Evolutionary conservation across 2,888 invertebrate genomes (phyloP).

Genomic region (Strigamia maritima): DNA sequence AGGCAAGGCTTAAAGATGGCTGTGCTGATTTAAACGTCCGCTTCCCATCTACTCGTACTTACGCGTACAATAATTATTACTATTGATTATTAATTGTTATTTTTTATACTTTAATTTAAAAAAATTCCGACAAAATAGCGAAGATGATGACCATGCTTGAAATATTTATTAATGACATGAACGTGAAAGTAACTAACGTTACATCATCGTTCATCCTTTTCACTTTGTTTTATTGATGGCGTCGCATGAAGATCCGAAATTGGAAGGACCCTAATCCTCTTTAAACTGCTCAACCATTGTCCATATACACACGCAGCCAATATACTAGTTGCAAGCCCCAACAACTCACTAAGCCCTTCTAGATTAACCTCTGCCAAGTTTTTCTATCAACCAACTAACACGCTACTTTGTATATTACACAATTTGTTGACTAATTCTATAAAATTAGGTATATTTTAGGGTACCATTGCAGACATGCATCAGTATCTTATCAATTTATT

Average conservation of each 20-base stretch:
- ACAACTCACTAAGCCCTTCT: not conserved
- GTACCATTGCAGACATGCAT: not conserved
- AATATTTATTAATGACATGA: not conserved
- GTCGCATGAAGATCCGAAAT: not conserved
- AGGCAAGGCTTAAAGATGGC: no score
- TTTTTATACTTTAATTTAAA: no score
- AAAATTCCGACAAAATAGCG: no score
- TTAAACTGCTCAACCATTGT: slow-evolving; percentile 16
- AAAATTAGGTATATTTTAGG: not conserved
- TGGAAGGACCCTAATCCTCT: slow-evolving; percentile 2
- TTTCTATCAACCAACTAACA: slow-evolving; percentile 1
- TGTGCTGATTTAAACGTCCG: no score
- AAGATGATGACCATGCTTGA: not conserved
- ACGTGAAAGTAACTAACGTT: not conserved
- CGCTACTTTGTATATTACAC: not conserved
- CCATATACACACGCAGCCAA: slow-evolving; percentile 1
- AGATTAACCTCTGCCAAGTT: slow-evolving; percentile 19
- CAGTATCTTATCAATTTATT: not conserved
- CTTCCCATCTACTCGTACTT: no score
- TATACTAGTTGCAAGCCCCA: not conserved
- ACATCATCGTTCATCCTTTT: not conserved
- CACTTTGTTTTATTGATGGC: slow-evolving; percentile 23
- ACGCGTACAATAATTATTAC: no score
- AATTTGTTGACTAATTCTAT: not conserved
- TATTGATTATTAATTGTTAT: no score